Evolutionary conservation across 2,797 vertebrate genomes (phyloP).

Genomic region (Carduelis carduelis): DNA sequence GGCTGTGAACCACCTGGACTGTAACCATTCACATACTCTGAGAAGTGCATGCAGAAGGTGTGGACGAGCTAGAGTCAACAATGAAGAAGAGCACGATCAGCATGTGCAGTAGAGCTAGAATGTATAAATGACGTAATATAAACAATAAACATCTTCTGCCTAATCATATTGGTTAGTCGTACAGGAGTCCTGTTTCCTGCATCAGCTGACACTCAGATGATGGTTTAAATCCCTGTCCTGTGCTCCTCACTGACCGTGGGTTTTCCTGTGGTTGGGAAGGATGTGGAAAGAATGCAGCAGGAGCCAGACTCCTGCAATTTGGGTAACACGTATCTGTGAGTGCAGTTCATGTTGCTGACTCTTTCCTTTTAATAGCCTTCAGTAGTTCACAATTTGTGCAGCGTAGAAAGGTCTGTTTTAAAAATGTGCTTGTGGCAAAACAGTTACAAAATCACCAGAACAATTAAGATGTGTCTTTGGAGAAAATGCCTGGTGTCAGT

Average conservation of each 20-base stretch:
- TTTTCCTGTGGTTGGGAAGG: background rate
- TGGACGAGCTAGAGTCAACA: background rate
- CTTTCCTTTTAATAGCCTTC: background rate
- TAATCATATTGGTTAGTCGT: background rate
- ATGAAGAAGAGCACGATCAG: background rate
- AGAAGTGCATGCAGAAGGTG: accelerated
- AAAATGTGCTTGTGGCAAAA: background rate
- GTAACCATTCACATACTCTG: background rate
- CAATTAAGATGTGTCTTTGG: background rate
- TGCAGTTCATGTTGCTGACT: accelerated
- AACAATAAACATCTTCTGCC: background rate
- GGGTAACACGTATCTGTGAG: background rate
- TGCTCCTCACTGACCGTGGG: background rate
- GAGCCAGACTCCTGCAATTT: background rate
- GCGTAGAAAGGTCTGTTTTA: background rate
- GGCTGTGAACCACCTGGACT: background rate
- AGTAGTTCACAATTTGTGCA: background rate
- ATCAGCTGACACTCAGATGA: background rate
- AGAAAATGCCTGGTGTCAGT: background rate
- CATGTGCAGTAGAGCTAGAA: background rate
- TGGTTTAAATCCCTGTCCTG: background rate
- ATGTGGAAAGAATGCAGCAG: background rate
- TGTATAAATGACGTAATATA: background rate
- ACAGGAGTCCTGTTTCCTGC: no score
- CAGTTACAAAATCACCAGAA: background rate